Evolutionary conservation across 2,888 invertebrate species (phyloP).

Genomic region (Acanthosepion esculentum): DNA sequence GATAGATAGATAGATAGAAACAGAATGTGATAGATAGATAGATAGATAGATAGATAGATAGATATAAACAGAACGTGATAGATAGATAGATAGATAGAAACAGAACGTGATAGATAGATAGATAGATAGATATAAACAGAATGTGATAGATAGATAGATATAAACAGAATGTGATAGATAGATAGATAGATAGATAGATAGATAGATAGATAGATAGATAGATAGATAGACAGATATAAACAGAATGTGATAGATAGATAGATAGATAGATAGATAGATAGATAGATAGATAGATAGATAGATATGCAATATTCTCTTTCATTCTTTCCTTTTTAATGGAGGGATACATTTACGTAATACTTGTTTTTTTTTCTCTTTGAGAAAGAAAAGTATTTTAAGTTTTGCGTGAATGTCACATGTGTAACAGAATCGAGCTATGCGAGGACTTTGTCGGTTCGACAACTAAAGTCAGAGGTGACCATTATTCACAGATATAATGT

Average conservation of each 20-base stretch:
- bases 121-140: not conserved
- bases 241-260: not conserved
- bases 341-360: too few relatives aligned
- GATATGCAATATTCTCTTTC: not conserved
- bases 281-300: not conserved
- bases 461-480: conserved; percentile 33
- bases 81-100: too few relatives aligned
- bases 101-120: too few relatives aligned
- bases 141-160: not conserved
- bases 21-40: too few relatives aligned
- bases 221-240: not conserved
- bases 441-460: not conserved
- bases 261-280: not conserved
- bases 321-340: not conserved
- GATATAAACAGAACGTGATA: too few relatives aligned
- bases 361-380: not conserved
- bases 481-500: conserved; percentile 6
- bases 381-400: not conserved
- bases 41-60: not conserved
- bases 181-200: too few relatives aligned
- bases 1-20: too few relatives aligned
- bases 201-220: too few relatives aligned
- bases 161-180: too few relatives aligned
- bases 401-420: not conserved
- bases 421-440: not conserved